Percentiles rank a stretch among this genome's conserved stretches.
phyloP scores from a whole-genome alignment of 1,140 invertebrate species.

The Monochamus saltuarius region DNA sequence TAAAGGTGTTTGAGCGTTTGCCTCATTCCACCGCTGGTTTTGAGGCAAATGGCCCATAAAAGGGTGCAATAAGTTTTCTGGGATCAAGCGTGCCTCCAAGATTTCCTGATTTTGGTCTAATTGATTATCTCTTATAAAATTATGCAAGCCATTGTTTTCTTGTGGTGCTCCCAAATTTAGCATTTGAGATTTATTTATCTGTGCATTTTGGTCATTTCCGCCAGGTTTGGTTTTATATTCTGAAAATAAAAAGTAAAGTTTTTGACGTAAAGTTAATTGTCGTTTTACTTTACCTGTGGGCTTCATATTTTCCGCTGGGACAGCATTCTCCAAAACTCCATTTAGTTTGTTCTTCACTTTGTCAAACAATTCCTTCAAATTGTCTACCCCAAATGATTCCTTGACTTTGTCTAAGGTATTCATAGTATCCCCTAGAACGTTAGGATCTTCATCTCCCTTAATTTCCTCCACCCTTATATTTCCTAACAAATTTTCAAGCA shows the following conservation, averaged over 20 bases:
- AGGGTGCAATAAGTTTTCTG: conserved; percentile 19
- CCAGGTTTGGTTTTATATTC: not conserved
- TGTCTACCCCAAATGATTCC: conserved; percentile 17
- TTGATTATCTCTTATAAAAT: not conserved
- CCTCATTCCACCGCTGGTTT: too few relatives aligned
- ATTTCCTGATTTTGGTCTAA: not conserved
- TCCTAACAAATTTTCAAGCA: not conserved
- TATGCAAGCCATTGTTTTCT: not conserved
- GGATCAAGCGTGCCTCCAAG: conserved; percentile 10
- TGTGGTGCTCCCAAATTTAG: not conserved
- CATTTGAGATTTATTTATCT: not conserved
- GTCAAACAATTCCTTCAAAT: conserved; percentile 23
- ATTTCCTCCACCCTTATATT: conserved; percentile 1
- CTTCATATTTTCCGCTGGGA: not conserved
- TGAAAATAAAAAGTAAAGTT: not conserved
- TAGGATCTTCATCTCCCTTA: not conserved
- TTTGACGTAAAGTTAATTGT: not conserved
- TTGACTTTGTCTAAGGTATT: conserved; percentile 12
- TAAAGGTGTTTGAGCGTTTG: not conserved
- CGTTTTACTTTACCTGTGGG: not conserved
- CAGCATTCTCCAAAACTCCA: not conserved
- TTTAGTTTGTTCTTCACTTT: conserved; percentile 18
- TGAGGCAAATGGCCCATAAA: conserved; percentile 24
- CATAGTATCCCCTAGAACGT: not conserved
- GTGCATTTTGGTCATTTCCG: not conserved